A percentile compares a stretch with the other conserved stretches of the same genome.
phyloP scores from a whole-genome alignment of 2,113 vertebrate genomes.

The Takifugu bimaculatus region DNA sequence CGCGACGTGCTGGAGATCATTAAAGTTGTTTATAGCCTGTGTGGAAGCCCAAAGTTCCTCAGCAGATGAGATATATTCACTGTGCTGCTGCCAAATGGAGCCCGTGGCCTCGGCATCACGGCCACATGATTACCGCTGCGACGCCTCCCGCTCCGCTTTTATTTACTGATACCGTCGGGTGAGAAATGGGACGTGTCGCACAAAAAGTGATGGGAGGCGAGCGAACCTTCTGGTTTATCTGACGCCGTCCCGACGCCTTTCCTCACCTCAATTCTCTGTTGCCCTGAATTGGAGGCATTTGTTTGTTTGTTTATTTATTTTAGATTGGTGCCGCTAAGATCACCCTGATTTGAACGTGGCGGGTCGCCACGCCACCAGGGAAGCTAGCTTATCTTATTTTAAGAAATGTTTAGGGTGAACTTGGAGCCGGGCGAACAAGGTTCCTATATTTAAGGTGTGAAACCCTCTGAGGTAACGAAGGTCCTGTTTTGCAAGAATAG shows the following conservation, averaged over 20 bases:
- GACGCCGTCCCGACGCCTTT: neutral
- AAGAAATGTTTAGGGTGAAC: too few relatives aligned
- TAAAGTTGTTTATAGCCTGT: constrained; percentile 61
- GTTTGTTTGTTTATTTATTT: too few relatives aligned
- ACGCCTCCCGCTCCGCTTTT: constrained; percentile 33
- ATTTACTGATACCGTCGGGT: constrained; percentile 35
- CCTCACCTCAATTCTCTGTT: too few relatives aligned
- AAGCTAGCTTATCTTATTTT: too few relatives aligned
- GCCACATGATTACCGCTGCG: constrained; percentile 52
- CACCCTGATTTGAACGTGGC: constrained; percentile 24
- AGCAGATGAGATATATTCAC: constrained; percentile 48
- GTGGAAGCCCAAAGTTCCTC: constrained; percentile 50
- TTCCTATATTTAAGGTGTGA: too few relatives aligned
- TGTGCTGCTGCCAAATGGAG: constrained; percentile 46
- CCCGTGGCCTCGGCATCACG: constrained; percentile 29
- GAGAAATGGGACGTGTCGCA: constrained; percentile 5
- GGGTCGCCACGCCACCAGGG: constrained; percentile 10
- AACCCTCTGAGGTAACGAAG: too few relatives aligned
- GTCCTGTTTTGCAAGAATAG: too few relatives aligned
- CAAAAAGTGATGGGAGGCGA: too few relatives aligned
- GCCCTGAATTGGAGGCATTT: too few relatives aligned
- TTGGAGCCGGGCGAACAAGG: too few relatives aligned
- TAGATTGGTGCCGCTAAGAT: neutral
- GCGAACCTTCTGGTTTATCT: constrained; percentile 19
- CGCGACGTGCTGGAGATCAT: constrained; percentile 47